Evolutionary conservation across 1,140 invertebrate genomes (phyloP), one percentile per base, ranked within the genome.

Genomic region (Drosophila rhopaloa): DNA sequence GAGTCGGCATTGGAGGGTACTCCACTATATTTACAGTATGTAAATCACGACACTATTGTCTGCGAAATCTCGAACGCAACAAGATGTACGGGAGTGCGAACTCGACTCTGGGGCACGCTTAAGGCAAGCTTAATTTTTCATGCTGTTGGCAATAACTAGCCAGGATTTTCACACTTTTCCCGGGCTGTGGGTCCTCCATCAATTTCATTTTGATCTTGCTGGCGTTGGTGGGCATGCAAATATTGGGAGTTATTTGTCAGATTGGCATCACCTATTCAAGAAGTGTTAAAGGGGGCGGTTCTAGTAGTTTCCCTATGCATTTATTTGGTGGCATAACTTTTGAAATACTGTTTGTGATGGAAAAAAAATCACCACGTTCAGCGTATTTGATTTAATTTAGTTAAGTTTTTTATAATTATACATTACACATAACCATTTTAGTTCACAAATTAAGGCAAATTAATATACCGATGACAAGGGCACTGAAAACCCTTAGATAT

Each of bases 91-190:
- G 55, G 44, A 44, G 58, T 11, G 54, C 54, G 57, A 76, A 59
- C 68, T 63, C 43, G 41, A 65, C 82, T 66, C 82, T 63, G 55
- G 83, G 79, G 83, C 71, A 60, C 59, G 59, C 76, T 86, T 86
- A 88, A 79, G 60, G 60, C 59, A 53, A 73, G 71, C 79, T 88
- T 86, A 83, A 89, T 88, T 88, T 88, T 88, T 83, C 84, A 88
- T 88, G 79, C 59, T 75, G 40, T 50, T 62, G 76, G 60, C 76
- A 79, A 77, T 88, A 88, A 77, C 71, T 79, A 56, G 62, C 44
- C 58, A 24, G 14, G 57, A 38, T 37, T 37, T 67, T 66, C 71
- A 71, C 77, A 54, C 50, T 27, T 35, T 72, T 41, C 24, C 29
- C 32, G n/a, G 29, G 32, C 61, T 65, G 40, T 4, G 37, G 0